Evolutionary conservation across 2,113 vertebrate genomes (phyloP).

Genomic region (Eudyptes chrysolophus): DNA sequence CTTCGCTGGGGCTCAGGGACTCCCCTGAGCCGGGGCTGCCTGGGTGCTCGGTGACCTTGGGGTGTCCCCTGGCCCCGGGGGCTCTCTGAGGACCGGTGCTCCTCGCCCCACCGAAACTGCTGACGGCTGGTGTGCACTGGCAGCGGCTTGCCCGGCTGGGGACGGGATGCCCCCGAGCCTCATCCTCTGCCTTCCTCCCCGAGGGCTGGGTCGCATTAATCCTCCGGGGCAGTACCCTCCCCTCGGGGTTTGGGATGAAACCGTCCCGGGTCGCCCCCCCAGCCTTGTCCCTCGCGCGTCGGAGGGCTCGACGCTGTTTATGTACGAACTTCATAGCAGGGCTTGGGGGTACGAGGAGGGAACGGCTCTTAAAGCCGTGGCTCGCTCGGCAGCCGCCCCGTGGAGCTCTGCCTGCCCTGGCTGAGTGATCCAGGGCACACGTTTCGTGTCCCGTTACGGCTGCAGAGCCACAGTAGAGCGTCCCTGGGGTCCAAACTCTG

Average conservation of each 20-base stretch:
- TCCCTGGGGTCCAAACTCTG: neutral
- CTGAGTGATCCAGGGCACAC: no score
- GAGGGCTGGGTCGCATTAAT: neutral
- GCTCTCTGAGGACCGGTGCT: neutral
- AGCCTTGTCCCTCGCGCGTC: fast-evolving
- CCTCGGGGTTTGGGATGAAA: neutral
- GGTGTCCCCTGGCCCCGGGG: neutral
- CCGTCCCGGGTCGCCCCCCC: fast-evolving
- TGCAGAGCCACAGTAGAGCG: neutral
- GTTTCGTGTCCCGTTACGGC: fast-evolving
- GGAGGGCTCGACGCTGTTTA: neutral
- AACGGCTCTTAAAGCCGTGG: neutral
- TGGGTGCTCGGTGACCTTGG: neutral
- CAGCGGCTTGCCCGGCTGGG: neutral
- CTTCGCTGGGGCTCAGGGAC: neutral
- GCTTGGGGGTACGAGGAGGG: neutral
- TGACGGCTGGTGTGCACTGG: neutral
- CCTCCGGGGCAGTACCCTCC: fast-evolving
- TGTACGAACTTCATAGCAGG: fast-evolving
- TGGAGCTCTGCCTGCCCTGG: neutral
- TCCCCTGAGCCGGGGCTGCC: neutral
- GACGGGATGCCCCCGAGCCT: neutral
- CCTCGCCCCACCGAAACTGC: fast-evolving
- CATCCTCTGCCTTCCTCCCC: neutral
- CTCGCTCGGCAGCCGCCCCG: fast-evolving